Evolutionary conservation across 2,888 invertebrate genomes (phyloP).

Genomic region (Peribatodes rhomboidaria): DNA sequence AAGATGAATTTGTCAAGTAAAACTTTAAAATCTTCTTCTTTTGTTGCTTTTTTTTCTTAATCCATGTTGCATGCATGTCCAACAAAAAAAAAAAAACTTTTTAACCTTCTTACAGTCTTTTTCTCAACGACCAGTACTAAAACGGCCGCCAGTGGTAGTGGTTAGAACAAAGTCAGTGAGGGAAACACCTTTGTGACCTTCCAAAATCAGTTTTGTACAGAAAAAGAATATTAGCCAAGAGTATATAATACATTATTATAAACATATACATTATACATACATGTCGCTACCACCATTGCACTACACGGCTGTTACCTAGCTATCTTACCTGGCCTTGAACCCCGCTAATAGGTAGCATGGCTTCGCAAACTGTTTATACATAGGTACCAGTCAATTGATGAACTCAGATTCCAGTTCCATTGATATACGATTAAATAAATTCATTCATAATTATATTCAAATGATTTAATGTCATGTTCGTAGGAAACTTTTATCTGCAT

Average conservation of each 20-base stretch:
- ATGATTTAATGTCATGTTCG: constrained; percentile 29
- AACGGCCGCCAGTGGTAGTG: no score
- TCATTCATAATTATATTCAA: constrained; percentile 34
- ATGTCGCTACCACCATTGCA: background rate
- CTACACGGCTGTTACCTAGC: constrained; percentile 3
- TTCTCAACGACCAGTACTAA: no score
- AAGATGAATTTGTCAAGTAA: no score
- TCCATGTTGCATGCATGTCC: background rate
- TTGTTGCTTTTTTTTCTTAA: no score
- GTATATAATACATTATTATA: background rate
- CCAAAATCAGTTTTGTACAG: no score
- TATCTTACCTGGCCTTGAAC: constrained; percentile 28
- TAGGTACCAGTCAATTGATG: constrained; percentile 23
- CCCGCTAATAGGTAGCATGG: constrained; percentile 17
- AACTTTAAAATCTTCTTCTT: no score
- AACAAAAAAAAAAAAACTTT: no score
- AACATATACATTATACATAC: background rate
- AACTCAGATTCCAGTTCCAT: constrained; percentile 31
- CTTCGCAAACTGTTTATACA: constrained; percentile 20
- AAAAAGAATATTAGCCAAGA: background rate
- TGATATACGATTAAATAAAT: constrained; percentile 32
- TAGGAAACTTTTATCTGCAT: constrained; percentile 33
- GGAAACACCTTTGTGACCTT: no score
- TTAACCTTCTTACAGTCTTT: no score
- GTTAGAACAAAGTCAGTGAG: no score